A percentile compares a stretch with the other conserved stretches of the same genome.
phyloP scores from a whole-genome alignment of 2,113 vertebrate species.

The Rhizomys pruinosus region DNA sequence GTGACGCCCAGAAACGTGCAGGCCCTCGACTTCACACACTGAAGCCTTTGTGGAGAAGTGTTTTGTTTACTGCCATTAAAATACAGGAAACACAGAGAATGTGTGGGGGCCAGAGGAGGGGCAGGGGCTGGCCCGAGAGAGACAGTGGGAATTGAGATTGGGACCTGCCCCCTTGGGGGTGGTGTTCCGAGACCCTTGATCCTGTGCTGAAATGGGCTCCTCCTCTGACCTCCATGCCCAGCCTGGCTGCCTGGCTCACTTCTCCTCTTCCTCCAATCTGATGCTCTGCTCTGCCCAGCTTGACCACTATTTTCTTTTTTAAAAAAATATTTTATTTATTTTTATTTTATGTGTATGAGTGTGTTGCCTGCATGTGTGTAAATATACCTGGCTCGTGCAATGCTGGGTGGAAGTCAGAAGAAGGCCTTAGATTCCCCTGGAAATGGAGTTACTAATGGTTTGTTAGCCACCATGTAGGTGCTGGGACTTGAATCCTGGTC shows the following conservation, averaged over 20 bases:
- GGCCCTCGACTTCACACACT: not conserved
- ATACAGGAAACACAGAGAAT: not conserved
- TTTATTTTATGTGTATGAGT: too few relatives aligned
- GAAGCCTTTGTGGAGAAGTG: slow-evolving; percentile 25
- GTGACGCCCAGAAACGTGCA: not conserved
- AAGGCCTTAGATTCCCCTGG: too few relatives aligned
- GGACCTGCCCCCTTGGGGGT: not conserved
- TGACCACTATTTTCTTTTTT: not conserved
- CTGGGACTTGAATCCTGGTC: too few relatives aligned
- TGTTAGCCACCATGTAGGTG: too few relatives aligned
- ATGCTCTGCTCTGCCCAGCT: not conserved
- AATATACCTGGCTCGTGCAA: too few relatives aligned
- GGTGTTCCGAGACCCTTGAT: not conserved
- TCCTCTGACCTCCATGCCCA: not conserved
- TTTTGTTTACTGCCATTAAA: slow-evolving; percentile 55
- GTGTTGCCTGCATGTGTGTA: too few relatives aligned
- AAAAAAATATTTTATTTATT: too few relatives aligned
- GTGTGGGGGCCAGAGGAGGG: fast-evolving
- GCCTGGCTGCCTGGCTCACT: not conserved
- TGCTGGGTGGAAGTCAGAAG: too few relatives aligned
- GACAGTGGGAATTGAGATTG: not conserved
- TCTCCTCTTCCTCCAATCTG: fast-evolving
- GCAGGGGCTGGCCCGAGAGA: too few relatives aligned
- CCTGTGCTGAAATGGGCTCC: not conserved
- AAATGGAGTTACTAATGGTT: too few relatives aligned